Evolutionary conservation across 2,797 vertebrate genomes (phyloP).

Genomic region (Pipistrellus pipistrellus): DNA sequence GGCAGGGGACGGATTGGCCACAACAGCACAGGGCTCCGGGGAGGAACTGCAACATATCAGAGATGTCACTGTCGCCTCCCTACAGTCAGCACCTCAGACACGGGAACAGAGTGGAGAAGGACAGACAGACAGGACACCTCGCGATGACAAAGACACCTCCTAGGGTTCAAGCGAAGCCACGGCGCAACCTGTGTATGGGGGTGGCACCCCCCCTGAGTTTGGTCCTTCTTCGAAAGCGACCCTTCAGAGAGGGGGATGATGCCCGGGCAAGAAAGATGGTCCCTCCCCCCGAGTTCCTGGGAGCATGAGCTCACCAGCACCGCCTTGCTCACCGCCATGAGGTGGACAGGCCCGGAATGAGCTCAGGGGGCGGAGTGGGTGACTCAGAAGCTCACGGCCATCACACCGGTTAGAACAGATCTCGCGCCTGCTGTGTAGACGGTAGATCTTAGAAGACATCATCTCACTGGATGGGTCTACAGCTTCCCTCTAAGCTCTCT

Average conservation of each 20-base stretch:
- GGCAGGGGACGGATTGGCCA: neutral
- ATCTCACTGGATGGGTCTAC: neutral
- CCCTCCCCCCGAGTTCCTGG: slow-evolving; percentile 23
- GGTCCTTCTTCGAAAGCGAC: neutral
- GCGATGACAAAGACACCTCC: neutral
- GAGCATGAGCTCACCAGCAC: slow-evolving; percentile 26
- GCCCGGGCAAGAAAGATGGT: neutral
- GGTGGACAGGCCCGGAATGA: slow-evolving; percentile 34
- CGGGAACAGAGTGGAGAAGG: fast-evolving
- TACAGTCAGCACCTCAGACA: neutral
- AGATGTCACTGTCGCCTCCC: neutral
- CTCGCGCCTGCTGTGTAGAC: neutral
- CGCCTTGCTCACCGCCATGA: neutral
- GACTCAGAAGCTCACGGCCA: neutral
- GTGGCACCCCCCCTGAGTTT: neutral
- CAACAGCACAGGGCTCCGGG: neutral
- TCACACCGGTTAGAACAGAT: neutral
- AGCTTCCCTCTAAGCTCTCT: neutral
- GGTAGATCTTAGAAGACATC: neutral
- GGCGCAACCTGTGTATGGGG: fast-evolving
- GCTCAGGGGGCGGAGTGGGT: neutral
- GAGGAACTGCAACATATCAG: neutral
- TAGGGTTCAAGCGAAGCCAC: neutral
- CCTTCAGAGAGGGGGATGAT: neutral
- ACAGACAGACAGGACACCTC: neutral